Evolutionary conservation across 2,113 vertebrate genomes (phyloP), one percentile per base, ranked within the genome.

Genomic region (Reinhardtius hippoglossoides): DNA sequence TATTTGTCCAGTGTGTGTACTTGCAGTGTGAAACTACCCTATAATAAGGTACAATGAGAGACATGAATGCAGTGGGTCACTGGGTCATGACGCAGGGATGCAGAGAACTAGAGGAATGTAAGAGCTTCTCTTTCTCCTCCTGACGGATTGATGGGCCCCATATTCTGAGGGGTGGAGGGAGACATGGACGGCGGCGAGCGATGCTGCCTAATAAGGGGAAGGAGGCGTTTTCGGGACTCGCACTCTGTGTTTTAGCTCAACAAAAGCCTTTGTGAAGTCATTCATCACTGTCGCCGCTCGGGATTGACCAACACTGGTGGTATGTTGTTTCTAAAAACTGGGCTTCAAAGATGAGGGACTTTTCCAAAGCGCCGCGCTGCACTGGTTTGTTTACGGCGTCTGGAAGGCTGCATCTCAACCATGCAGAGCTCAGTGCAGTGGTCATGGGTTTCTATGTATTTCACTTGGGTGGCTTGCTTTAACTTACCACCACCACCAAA

Each of bases 81-180:
- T 56, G 48, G 92, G 89, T 90, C 86, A 80, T 3, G 44, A 59
- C 66, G 24, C 37, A 71, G 68, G 77, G 89, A 87, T 82, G 78
- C 63, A 27, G 75, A 24, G 81, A 81, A 84, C 80, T 65, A 37
- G 79, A 83, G 85, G 88, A 93, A 91, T 90, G 74, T 61, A 46
- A 70, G 60, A 40, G 44, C 64, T 61, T 77, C 76, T 81, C 64
- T 90, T 88, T 91, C 84, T 76, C 64, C 40, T 67, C 60, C 7
- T 92, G 88, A 88, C 50, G 54, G 86, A 91, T 88, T 89, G 89
- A 91, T 89, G 84, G 86, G 80, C 69, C 76, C 78, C 84, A 86
- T 90, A 80, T 89, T 88, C 88, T 60, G 37, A 44, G 77, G 78
- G 83, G 65, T 26, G 76, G 76, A 67, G 73, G 74, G 68, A 78